Evolutionary conservation across 2,888 invertebrate species (phyloP).

Genomic region (Apodemia mormo): DNA sequence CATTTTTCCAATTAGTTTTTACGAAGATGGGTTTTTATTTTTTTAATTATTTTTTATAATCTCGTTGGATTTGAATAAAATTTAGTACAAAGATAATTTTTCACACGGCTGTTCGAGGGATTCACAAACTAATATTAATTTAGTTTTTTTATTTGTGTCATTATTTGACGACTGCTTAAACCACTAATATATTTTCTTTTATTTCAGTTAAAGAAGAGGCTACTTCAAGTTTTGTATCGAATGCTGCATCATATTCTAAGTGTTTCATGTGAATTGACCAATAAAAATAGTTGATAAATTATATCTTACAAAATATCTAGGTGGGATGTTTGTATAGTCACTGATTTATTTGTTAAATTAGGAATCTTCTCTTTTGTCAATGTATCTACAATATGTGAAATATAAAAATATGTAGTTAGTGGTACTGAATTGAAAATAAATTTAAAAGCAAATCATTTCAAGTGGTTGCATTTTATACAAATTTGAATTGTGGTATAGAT

Average conservation of each 20-base stretch:
- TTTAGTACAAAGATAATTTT: too few relatives aligned
- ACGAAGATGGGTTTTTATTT: too few relatives aligned
- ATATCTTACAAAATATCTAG: conserved; percentile 14
- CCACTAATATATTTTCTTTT: not conserved
- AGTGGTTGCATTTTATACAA: not conserved
- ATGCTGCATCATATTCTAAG: conserved; percentile 68
- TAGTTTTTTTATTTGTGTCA: too few relatives aligned
- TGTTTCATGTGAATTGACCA: conserved; percentile 63
- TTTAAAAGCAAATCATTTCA: not conserved
- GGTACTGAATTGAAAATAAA: not conserved
- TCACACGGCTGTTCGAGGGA: too few relatives aligned
- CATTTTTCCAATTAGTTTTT: too few relatives aligned
- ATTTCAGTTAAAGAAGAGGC: conserved; percentile 67
- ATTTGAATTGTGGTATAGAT: not conserved
- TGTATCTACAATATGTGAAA: not conserved
- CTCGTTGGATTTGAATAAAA: too few relatives aligned
- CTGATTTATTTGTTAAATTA: conserved; percentile 2
- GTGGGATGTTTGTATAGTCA: not conserved
- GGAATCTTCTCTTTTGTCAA: not conserved
- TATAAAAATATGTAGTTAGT: too few relatives aligned
- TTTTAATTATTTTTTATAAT: too few relatives aligned
- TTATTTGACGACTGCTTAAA: too few relatives aligned
- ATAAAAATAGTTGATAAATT: conserved; percentile 25
- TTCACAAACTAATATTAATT: too few relatives aligned
- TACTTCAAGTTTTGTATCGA: conserved; percentile 58